Evolutionary conservation across 1,140 invertebrate species (phyloP), one percentile per base, ranked within the genome.

Genomic region (Thalassaphorura encarpata): DNA sequence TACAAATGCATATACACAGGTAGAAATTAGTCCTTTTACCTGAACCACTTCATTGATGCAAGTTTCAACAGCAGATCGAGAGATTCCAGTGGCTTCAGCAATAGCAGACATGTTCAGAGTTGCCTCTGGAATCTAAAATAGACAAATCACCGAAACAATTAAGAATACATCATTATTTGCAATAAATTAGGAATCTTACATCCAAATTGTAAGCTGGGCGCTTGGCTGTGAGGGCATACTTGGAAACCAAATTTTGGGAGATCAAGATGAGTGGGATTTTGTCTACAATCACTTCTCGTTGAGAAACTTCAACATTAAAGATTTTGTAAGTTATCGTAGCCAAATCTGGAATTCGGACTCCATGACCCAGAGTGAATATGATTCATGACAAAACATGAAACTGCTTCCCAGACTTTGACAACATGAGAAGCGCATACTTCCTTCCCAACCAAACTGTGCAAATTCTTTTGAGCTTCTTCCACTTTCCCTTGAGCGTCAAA

Each of bases 1-100:
- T 41, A 28, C 2, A 11, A 19, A 6, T n/a, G 15, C 24, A 42
- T 16, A 16, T 43, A 26, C 16, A 39, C 36, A 18, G 8, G 11
- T 39, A 19, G 15, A 19, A 2, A 26, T 29, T 36, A 24, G n/a
- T n/a, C 21, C 47, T 0, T 11, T 13, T 56, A 60, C 59, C 41
- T 64, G 62, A 33, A 63, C 18, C 15, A 63, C 62, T 60, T 64
- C 63, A n/a, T 56, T 23, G 18, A 64, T 50, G 26, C 52, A 58
- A 16, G 16, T 40, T 28, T 64, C 58, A 1, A 64, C 63, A 26
- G 15, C 23, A n/a, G 45, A 36, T 0, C 52, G 48, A 15, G 54
- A 40, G 18, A 64, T 21, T 21, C 47, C 19, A 16, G 41, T 28
- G 6, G 39, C 33, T 4, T 5, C 8, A n/a, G 58, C 50, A 45